Conservation (phyloP, 2,113 vertebrate genomes). For the Misgurnus anguillicaudatus region DNA sequence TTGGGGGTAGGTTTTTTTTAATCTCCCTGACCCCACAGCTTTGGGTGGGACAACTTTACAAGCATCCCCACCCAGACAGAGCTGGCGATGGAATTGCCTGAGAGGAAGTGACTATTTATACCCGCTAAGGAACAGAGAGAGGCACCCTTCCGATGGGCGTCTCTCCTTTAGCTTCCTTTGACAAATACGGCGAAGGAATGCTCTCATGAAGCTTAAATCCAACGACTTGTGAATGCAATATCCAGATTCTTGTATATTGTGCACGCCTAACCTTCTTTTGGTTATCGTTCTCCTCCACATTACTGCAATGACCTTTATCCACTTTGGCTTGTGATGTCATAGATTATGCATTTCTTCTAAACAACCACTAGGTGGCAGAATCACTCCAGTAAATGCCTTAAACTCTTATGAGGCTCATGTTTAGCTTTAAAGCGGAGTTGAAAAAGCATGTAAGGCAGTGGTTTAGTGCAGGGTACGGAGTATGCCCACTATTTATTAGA, state of each 20-base stretch:
- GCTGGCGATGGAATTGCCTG: slow-evolving; percentile 38
- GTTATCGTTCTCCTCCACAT: slow-evolving; percentile 33
- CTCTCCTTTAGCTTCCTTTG: slow-evolving; percentile 28
- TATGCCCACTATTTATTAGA: no score
- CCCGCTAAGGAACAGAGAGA: slow-evolving; percentile 43
- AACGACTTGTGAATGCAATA: neutral
- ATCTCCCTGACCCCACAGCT: slow-evolving; percentile 38
- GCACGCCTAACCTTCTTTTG: slow-evolving; percentile 25
- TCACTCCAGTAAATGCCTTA: neutral
- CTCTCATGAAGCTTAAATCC: neutral
- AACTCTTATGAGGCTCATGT: neutral
- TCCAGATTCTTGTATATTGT: neutral
- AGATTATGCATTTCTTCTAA: neutral
- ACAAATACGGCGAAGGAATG: slow-evolving; percentile 14
- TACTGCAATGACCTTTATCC: slow-evolving; percentile 29
- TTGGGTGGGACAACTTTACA: slow-evolving; percentile 37
- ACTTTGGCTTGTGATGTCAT: slow-evolving; percentile 36
- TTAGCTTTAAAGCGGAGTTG: neutral
- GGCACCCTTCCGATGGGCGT: slow-evolving; percentile 55
- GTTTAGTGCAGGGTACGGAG: neutral
- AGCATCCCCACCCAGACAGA: slow-evolving; percentile 37
- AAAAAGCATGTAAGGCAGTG: no score
- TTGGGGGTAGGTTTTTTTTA: neutral
- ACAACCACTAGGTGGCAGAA: slow-evolving; percentile 45
- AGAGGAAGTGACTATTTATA: slow-evolving; percentile 61